Percentiles rank a stretch among this genome's conserved stretches.
These are phyloP conservation scores for Pristionchus exspectatus DNA, from an alignment of 2,888 invertebrate genomes.

Conservation along the genomic window DNA sequence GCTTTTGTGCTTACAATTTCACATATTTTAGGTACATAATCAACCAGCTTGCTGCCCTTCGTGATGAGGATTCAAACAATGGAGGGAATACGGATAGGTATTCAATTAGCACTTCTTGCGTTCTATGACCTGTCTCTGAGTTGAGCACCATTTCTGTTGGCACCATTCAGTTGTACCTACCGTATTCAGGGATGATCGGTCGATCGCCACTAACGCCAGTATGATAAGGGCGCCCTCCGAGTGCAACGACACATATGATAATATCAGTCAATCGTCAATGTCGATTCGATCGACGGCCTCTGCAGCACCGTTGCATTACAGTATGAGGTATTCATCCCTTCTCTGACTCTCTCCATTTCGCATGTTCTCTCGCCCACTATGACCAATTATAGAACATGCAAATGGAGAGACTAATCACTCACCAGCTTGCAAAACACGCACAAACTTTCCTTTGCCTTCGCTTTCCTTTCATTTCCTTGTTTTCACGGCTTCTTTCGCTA, in stretches of 20 bases:
- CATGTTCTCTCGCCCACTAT: background rate
- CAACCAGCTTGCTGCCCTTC: slow-evolving; percentile 70
- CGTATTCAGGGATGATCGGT: slow-evolving; percentile 63
- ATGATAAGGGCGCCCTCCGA: slow-evolving; percentile 60
- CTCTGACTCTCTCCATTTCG: background rate
- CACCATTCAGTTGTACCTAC: background rate
- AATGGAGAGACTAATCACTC: background rate
- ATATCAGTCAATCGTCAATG: slow-evolving; percentile 72
- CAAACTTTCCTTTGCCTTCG: background rate
- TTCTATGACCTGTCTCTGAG: background rate
- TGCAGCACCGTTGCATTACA: slow-evolving; percentile 61
- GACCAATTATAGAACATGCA: background rate
- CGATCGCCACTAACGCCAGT: slow-evolving; percentile 59
- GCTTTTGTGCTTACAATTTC: background rate
- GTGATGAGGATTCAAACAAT: slow-evolving; percentile 71
- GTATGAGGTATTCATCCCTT: slow-evolving; percentile 52
- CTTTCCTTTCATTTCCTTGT: background rate
- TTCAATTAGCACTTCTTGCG: background rate
- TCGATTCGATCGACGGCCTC: slow-evolving; percentile 71
- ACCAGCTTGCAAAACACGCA: background rate
- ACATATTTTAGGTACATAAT: slow-evolving; percentile 64
- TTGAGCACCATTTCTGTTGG: background rate
- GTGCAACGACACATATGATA: slow-evolving; percentile 70
- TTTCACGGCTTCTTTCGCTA: slow-evolving; percentile 16
- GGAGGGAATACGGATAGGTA: slow-evolving; percentile 17